These are phyloP conservation scores for Hypotaenidia philippensis DNA, from an alignment of 2,797 vertebrate species.

Conservation along the genomic window DNA sequence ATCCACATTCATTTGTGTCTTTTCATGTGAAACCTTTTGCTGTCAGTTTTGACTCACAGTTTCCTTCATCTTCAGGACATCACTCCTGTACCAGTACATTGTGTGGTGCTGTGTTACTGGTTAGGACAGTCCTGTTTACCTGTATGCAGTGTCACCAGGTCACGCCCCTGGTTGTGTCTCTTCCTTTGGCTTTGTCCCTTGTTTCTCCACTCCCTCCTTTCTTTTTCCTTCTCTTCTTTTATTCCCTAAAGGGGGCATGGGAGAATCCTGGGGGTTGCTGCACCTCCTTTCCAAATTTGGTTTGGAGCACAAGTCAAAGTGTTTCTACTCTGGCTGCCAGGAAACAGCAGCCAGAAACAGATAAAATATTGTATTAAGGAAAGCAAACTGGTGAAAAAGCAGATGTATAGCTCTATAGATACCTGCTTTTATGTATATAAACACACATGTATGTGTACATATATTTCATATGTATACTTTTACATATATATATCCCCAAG, in stretches of 20 bases:
- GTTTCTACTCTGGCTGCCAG: neutral
- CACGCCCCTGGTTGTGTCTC: neutral
- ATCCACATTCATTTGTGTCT: neutral
- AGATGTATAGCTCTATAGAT: neutral
- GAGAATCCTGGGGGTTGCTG: neutral
- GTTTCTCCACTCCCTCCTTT: neutral
- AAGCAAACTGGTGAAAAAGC: neutral
- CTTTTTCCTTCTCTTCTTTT: neutral
- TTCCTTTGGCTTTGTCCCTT: neutral
- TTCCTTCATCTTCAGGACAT: neutral
- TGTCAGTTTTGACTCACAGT: neutral
- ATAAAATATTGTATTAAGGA: neutral
- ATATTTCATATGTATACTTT: neutral
- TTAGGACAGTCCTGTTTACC: neutral
- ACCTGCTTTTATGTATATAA: neutral
- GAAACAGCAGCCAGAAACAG: neutral
- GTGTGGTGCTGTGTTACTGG: rapidly evolving
- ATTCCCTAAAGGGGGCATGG: neutral
- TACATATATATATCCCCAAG: neutral
- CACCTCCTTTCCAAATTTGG: neutral
- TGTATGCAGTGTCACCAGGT: neutral
- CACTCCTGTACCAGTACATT: neutral
- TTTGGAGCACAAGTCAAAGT: neutral
- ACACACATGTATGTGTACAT: too few species aligned
- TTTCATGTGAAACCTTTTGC: neutral